Conservation (phyloP, 2,113 vertebrate genomes). For the Sterna hirundo region DNA sequence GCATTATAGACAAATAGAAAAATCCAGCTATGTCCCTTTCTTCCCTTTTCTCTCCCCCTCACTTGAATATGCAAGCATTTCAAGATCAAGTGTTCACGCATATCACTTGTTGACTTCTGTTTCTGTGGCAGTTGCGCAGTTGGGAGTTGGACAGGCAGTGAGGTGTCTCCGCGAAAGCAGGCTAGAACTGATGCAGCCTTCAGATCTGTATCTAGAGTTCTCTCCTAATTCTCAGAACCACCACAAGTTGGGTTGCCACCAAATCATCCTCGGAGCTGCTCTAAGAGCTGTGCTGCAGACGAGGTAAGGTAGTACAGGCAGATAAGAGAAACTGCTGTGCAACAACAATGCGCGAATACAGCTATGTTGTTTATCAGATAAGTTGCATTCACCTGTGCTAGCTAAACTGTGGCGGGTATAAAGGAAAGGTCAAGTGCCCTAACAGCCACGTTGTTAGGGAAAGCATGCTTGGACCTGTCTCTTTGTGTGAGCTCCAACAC, state of each 20-base stretch:
- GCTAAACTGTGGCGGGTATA: background rate
- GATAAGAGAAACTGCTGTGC: background rate
- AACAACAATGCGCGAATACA: accelerated
- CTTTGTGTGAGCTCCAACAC: background rate
- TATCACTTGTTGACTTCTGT: background rate
- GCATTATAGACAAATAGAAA: background rate
- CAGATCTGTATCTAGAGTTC: background rate
- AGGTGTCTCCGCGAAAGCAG: background rate
- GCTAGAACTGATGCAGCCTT: background rate
- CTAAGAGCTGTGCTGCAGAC: background rate
- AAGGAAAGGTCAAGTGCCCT: background rate
- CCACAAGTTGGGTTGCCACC: background rate
- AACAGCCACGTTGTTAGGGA: background rate
- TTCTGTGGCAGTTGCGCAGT: background rate
- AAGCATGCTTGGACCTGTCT: background rate
- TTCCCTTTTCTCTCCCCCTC: too few relatives aligned
- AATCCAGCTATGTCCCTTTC: background rate
- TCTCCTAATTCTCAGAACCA: background rate
- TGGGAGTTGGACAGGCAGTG: background rate
- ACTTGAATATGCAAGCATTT: background rate
- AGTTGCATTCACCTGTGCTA: background rate
- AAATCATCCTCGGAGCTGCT: accelerated
- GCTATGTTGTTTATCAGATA: background rate
- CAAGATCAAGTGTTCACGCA: background rate
- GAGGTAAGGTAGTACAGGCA: background rate